These are phyloP conservation scores for Chrysina gloriosa DNA, from an alignment of 2,888 invertebrate species.

Conservation along the genomic window DNA sequence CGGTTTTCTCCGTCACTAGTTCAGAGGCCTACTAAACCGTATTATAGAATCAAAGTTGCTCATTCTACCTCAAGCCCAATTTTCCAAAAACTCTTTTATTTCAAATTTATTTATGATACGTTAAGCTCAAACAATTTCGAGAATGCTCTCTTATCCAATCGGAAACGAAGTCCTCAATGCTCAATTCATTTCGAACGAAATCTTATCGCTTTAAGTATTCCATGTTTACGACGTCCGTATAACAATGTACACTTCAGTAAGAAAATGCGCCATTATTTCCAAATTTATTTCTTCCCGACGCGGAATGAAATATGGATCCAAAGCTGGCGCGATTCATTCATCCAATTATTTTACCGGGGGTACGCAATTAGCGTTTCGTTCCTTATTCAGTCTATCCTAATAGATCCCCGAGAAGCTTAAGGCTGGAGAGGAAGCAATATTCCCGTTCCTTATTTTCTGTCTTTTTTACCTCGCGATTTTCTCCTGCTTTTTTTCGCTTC, in stretches of 20 bases:
- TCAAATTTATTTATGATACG: no score
- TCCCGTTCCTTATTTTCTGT: constrained; percentile 8
- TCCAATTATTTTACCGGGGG: constrained; percentile 32
- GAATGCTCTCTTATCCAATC: no score
- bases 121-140: no score
- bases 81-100: no score
- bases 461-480: not conserved
- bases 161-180: no score
- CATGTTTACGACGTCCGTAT: no score
- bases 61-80: no score
- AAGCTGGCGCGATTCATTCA: constrained; percentile 14
- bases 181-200: no score
- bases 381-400: constrained; percentile 27
- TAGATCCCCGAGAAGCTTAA: constrained; percentile 35
- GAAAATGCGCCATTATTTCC: constrained; percentile 4
- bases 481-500: not conserved
- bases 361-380: constrained; percentile 25
- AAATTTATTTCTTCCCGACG: constrained; percentile 22
- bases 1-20: no score
- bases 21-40: no score
- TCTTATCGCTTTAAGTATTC: no score
- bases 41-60: no score
- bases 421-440: constrained; percentile 23
- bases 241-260: not conserved
- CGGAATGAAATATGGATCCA: constrained; percentile 20